Evolutionary conservation across 2,797 vertebrate species (phyloP).

Genomic region (Eulemur rubriventer): DNA sequence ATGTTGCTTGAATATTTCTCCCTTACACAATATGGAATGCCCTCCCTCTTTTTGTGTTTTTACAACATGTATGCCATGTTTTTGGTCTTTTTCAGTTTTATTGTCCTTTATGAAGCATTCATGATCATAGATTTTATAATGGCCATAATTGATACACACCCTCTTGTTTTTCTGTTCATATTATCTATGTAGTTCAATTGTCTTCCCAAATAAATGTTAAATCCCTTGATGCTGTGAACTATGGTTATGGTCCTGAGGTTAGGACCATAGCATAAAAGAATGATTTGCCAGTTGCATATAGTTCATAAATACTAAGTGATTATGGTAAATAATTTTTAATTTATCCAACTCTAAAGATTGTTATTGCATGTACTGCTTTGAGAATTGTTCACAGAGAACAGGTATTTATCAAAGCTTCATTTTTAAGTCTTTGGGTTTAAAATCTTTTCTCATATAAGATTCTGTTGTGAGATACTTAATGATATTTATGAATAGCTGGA

Average conservation of each 20-base stretch:
- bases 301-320: neutral
- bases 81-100: neutral
- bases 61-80: neutral
- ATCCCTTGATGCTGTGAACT: neutral
- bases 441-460: neutral
- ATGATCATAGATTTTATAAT: neutral
- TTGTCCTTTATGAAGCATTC: neutral
- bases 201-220: neutral
- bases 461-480: neutral
- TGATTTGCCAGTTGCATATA: neutral
- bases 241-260: neutral
- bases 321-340: neutral
- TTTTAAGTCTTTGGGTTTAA: neutral
- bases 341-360: neutral
- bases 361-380: neutral
- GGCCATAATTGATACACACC: neutral
- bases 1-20: neutral
- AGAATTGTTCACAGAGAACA: neutral
- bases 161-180: neutral
- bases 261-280: neutral
- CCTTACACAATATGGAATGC: neutral
- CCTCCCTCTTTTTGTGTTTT: neutral
- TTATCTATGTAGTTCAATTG: neutral
- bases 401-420: neutral
- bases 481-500: neutral